A percentile compares a stretch with the other conserved stretches of the same genome.
Evolutionary conservation across 2,888 invertebrate species (phyloP).

Genomic region (Meiosimyza platycephala): DNA sequence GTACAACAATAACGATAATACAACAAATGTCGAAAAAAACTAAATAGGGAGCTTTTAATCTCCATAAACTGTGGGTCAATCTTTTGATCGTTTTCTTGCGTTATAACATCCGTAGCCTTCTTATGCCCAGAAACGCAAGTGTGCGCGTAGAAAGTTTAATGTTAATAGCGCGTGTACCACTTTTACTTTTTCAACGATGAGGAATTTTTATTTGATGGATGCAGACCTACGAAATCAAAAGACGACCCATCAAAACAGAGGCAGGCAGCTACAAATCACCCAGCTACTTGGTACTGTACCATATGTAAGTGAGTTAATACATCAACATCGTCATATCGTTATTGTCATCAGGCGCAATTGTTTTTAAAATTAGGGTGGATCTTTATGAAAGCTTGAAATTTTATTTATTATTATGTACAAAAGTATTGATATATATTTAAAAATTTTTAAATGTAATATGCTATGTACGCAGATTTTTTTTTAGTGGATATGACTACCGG

Average conservation of each 20-base stretch:
- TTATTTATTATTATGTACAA: too few relatives aligned
- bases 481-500: too few relatives aligned
- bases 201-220: conserved; percentile 40
- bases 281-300: conserved; percentile 1
- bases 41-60: conserved; percentile 23
- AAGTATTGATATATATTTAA: too few relatives aligned
- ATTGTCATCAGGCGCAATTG: neutral
- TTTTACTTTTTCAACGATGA: conserved; percentile 40
- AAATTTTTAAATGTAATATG: too few relatives aligned
- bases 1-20: neutral
- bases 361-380: too few relatives aligned
- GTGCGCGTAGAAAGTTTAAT: conserved; percentile 14
- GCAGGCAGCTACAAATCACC: neutral
- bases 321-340: conserved; percentile 7
- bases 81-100: conserved; percentile 22
- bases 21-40: neutral
- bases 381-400: too few relatives aligned
- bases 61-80: conserved; percentile 20
- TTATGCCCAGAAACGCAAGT: too few relatives aligned
- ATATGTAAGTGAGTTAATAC: conserved; percentile 2
- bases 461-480: too few relatives aligned
- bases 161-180: conserved; percentile 31
- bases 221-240: neutral
- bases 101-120: neutral
- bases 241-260: neutral